Percentiles rank a stretch among this genome's conserved stretches.
Conservation (phyloP, 2,113 vertebrate genomes). For the Loxodonta africana region DNA sequence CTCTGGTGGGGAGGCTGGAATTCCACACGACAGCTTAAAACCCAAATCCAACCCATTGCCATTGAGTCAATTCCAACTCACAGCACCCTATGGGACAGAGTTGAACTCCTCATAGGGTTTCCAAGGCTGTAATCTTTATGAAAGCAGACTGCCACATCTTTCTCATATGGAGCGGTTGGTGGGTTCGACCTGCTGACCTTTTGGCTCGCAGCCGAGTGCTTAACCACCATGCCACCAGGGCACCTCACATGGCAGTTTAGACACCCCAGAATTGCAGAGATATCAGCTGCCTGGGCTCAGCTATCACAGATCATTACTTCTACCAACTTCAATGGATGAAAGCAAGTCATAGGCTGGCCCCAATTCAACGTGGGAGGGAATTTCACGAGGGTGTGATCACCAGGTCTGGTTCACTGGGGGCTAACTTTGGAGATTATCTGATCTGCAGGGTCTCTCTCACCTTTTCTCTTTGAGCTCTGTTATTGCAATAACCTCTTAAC, state of each 20-base stretch:
- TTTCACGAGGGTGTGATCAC: too few relatives aligned
- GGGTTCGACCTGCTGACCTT: not conserved
- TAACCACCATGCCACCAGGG: not conserved
- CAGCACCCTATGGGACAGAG: not conserved
- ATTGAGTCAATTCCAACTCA: not conserved
- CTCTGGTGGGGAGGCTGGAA: not conserved
- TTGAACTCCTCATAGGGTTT: not conserved
- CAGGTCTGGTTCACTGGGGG: too few relatives aligned
- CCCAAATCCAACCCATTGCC: too few relatives aligned
- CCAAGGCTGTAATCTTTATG: not conserved
- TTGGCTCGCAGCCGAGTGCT: not conserved
- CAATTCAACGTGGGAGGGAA: not conserved
- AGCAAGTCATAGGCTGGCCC: not conserved
- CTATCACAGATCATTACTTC: not conserved
- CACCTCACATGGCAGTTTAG: not conserved
- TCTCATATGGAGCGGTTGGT: not conserved
- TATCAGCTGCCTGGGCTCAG: not conserved
- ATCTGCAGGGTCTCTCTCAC: not conserved
- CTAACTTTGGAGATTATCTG: not conserved
- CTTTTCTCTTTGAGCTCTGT: not conserved
- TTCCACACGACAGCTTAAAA: not conserved
- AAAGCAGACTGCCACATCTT: too few relatives aligned
- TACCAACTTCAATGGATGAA: not conserved
- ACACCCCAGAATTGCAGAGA: not conserved
- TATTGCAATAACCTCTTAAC: too few relatives aligned